A percentile compares a stretch with the other conserved stretches of the same genome.
Evolutionary conservation across 2,797 vertebrate genomes (phyloP).

Genomic region (Parambassis ranga): DNA sequence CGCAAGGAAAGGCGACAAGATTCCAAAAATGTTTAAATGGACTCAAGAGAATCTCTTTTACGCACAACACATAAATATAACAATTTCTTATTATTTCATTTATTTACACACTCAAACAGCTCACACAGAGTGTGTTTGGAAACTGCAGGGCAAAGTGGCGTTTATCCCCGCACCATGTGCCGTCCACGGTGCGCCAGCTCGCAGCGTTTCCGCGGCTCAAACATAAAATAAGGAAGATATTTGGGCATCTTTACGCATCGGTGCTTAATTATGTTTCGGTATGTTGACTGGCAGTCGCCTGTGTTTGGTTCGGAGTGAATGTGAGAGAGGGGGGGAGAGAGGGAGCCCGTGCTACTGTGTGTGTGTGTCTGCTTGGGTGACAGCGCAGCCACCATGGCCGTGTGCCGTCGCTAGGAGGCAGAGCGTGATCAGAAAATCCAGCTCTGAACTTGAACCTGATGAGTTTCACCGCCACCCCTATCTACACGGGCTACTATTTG

Average conservation of each 20-base stretch:
- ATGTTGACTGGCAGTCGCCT: conserved; percentile 37
- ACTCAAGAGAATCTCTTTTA: conserved; percentile 34
- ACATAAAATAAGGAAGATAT: not conserved
- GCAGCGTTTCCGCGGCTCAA: not conserved
- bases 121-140: conserved; percentile 25
- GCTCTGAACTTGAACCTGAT: conserved; percentile 87
- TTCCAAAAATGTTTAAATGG: not conserved
- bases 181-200: not conserved
- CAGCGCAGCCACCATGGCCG: conserved; percentile 62
- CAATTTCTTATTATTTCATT: not conserved
- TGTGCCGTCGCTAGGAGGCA: conserved; percentile 93
- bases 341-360: too few species aligned
- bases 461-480: conserved; percentile 78
- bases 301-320: conserved; percentile 30
- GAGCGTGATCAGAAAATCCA: conserved; percentile 91
- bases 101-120: not conserved
- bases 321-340: too few species aligned
- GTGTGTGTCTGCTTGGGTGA: conserved; percentile 37
- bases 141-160: conserved; percentile 48
- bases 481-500: conserved; percentile 71
- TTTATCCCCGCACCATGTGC: conserved; percentile 36
- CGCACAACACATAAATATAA: conserved; percentile 22
- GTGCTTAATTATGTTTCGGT: conserved; percentile 40
- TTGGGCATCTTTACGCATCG: conserved; percentile 25
- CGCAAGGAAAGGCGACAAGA: not conserved